Percentiles rank a stretch among this genome's conserved stretches.
phyloP scores from a whole-genome alignment of 2,888 invertebrate species.

The Scaptomyza polygonia region DNA sequence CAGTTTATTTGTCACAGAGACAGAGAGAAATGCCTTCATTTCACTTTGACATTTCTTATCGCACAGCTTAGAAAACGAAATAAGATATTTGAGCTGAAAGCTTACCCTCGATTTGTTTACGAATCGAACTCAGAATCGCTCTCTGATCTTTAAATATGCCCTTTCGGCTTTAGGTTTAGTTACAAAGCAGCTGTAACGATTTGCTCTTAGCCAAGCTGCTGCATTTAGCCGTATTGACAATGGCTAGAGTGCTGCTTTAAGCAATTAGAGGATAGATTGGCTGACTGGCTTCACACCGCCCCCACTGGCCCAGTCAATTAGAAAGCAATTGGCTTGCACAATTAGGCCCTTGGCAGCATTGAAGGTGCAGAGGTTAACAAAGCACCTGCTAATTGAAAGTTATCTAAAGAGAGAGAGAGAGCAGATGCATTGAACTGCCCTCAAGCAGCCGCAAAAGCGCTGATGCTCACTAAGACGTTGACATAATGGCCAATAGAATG shows the following conservation, averaged over 20 bases:
- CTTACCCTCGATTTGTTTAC: neutral
- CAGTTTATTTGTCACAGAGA: slow-evolving; percentile 2
- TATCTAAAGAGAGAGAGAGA: slow-evolving; percentile 51
- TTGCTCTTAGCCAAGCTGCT: slow-evolving; percentile 9
- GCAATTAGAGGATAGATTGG: slow-evolving; percentile 24
- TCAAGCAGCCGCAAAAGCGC: slow-evolving; percentile 10
- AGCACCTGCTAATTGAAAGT: slow-evolving; percentile 73
- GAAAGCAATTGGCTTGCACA: slow-evolving; percentile 46
- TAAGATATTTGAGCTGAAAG: neutral
- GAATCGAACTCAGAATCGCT: neutral
- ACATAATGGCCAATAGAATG: slow-evolving; percentile 41
- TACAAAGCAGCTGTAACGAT: neutral
- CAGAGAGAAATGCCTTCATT: neutral
- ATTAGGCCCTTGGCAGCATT: slow-evolving; percentile 25
- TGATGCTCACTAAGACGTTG: slow-evolving; percentile 6
- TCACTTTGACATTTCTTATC: neutral
- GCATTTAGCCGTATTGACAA: slow-evolving; percentile 23
- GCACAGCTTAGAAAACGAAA: neutral
- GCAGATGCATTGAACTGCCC: slow-evolving; percentile 38
- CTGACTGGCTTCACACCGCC: slow-evolving; percentile 2
- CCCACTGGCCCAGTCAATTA: slow-evolving; percentile 45
- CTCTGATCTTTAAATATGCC: neutral
- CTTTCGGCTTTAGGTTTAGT: neutral
- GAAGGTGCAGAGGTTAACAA: slow-evolving; percentile 22
- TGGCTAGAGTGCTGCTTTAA: slow-evolving; percentile 7